Percentiles rank a stretch among this genome's conserved stretches.
Evolutionary conservation across 2,797 vertebrate genomes (phyloP).

Genomic region (Peromyscus melanophrys): DNA sequence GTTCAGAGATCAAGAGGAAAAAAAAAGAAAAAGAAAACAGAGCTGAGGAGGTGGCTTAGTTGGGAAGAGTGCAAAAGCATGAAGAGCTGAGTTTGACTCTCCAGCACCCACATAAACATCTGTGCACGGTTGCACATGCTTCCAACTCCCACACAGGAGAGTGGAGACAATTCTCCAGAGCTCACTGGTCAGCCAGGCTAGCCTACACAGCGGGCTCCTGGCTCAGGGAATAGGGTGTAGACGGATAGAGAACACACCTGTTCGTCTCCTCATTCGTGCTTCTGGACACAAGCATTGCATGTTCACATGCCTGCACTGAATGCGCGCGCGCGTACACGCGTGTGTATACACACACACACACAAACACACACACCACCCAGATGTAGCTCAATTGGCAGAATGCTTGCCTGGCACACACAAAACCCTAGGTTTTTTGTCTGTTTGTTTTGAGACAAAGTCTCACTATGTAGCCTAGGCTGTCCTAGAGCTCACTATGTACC

Average conservation of each 20-base stretch:
- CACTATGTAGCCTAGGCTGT: background rate
- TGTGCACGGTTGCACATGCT: background rate
- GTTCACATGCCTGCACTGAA: background rate
- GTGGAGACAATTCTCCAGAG: background rate
- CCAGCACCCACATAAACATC: background rate
- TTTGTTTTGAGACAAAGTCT: background rate
- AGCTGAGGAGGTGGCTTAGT: background rate
- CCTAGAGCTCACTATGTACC: background rate
- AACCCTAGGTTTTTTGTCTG: background rate
- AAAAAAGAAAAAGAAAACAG: background rate
- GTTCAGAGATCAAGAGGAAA: background rate
- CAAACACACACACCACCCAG: too few species aligned
- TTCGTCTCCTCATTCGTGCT: background rate
- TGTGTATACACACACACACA: too few species aligned
- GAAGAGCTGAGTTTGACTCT: background rate
- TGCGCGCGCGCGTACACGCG: fast-evolving
- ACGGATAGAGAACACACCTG: background rate
- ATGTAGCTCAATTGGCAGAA: background rate
- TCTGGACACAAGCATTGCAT: background rate
- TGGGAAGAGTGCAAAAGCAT: background rate
- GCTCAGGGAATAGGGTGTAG: background rate
- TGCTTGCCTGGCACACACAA: background rate
- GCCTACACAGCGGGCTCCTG: background rate
- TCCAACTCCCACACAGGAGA: background rate
- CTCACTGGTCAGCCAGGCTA: background rate